A percentile compares a stretch with the other conserved stretches of the same genome.
Conservation (phyloP, 2,888 invertebrate genomes). For the Platycheirus albimanus region DNA sequence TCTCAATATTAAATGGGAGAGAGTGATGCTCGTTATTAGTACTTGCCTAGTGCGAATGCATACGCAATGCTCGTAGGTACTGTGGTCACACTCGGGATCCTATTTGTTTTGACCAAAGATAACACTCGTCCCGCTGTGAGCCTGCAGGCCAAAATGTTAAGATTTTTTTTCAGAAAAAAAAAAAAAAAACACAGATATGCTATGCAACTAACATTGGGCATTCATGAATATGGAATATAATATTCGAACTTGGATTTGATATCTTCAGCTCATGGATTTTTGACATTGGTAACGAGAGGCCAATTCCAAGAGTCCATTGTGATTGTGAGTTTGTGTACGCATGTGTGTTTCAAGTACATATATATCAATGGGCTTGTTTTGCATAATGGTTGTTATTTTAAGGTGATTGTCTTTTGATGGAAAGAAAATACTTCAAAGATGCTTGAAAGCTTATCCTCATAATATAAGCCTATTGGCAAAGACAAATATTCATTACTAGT, state of each 20-base stretch:
- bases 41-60: conserved; percentile 22
- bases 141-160: conserved; percentile 64
- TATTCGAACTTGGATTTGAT: conserved; percentile 43
- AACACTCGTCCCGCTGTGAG: conserved; percentile 70
- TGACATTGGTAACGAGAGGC: conserved; percentile 27
- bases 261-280: conserved; percentile 21
- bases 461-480: too few relatives aligned
- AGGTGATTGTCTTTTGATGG: too few relatives aligned
- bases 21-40: too few relatives aligned
- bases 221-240: conserved; percentile 15
- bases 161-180: conserved; percentile 14
- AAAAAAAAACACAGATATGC: too few relatives aligned
- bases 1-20: too few relatives aligned
- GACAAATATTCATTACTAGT: too few relatives aligned
- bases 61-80: neutral
- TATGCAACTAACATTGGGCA: conserved; percentile 1
- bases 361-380: too few relatives aligned
- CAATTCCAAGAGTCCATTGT: neutral
- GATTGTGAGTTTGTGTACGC: too few relatives aligned
- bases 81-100: conserved; percentile 35
- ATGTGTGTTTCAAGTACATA: too few relatives aligned
- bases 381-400: too few relatives aligned
- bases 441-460: too few relatives aligned
- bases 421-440: too few relatives aligned
- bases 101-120: conserved; percentile 69